Evolutionary conservation across 2,888 invertebrate genomes (phyloP).

Genomic region (Shargacucullia verbasci): DNA sequence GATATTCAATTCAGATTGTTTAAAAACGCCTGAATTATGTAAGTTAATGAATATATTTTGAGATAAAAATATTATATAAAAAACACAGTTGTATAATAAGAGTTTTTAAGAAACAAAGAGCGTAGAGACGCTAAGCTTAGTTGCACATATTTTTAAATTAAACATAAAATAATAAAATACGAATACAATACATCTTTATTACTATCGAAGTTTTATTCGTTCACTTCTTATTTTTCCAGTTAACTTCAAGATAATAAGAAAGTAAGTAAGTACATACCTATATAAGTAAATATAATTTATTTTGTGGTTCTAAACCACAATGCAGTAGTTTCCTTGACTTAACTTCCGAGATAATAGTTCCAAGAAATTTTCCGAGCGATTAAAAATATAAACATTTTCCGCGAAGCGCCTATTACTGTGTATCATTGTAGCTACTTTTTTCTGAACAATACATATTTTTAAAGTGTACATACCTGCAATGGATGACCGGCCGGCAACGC

Average conservation of each 20-base stretch:
- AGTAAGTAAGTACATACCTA: conserved; percentile 19
- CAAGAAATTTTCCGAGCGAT: conserved; percentile 22
- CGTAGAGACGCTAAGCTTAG: no score
- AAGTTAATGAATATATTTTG: conserved; percentile 9
- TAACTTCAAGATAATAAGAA: conserved; percentile 25
- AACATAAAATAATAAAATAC: no score
- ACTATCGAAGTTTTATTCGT: background rate
- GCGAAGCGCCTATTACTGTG: conserved; percentile 19
- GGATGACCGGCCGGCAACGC: conserved; percentile 71
- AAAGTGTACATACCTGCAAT: conserved; percentile 78
- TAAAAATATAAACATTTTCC: conserved; percentile 24
- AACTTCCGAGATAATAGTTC: conserved; percentile 51
- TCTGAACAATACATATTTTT: conserved; percentile 53
- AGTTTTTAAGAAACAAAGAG: background rate
- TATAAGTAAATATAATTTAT: conserved; percentile 57
- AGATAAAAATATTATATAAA: background rate
- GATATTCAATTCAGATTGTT: no score
- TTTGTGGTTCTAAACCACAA: conserved; percentile 72
- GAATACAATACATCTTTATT: background rate
- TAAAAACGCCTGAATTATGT: background rate
- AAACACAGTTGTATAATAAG: background rate
- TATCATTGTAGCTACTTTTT: conserved; percentile 27
- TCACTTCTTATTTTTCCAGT: conserved; percentile 4
- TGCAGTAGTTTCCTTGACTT: conserved; percentile 67
- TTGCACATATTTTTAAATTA: no score